Conservation (phyloP, 2,888 invertebrate species). For the Aporophyla lueneburgensis region DNA sequence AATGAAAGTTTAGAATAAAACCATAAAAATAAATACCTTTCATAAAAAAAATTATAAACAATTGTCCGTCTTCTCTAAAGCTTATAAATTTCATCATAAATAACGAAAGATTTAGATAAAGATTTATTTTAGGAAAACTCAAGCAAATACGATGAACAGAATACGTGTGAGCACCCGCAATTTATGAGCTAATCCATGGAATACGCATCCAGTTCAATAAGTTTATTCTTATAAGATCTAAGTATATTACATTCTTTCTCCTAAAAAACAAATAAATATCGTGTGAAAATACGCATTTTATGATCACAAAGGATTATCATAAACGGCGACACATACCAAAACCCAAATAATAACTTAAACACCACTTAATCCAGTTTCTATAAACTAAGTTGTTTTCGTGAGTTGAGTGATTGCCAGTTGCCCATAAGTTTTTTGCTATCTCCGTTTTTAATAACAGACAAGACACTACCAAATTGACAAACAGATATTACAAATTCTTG, state of each 20-base stretch:
- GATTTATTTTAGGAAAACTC: slow-evolving; percentile 18
- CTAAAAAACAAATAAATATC: not conserved
- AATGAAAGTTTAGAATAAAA: not conserved
- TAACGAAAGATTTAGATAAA: not conserved
- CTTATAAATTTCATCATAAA: not conserved
- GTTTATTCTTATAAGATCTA: slow-evolving; percentile 15
- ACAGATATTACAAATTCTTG: slow-evolving; percentile 15
- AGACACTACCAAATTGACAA: not conserved
- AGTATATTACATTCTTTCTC: slow-evolving; percentile 12
- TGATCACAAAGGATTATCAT: not conserved
- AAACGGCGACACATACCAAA: not conserved
- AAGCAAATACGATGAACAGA: slow-evolving; percentile 15
- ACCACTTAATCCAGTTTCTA: not conserved
- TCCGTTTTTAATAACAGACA: not conserved
- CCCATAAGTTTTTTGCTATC: not conserved
- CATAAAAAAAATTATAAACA: not conserved
- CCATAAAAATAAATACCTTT: not conserved
- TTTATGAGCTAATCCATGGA: slow-evolving; percentile 26
- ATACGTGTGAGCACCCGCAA: slow-evolving; percentile 24
- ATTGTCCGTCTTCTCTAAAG: not conserved
- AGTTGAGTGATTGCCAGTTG: too few relatives aligned
- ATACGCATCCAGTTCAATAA: slow-evolving; percentile 22
- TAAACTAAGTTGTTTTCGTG: not conserved
- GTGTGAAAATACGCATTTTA: not conserved
- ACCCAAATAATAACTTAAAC: not conserved